phyloP scores from a whole-genome alignment of 2,888 invertebrate species.

The Melieria omissa region DNA sequence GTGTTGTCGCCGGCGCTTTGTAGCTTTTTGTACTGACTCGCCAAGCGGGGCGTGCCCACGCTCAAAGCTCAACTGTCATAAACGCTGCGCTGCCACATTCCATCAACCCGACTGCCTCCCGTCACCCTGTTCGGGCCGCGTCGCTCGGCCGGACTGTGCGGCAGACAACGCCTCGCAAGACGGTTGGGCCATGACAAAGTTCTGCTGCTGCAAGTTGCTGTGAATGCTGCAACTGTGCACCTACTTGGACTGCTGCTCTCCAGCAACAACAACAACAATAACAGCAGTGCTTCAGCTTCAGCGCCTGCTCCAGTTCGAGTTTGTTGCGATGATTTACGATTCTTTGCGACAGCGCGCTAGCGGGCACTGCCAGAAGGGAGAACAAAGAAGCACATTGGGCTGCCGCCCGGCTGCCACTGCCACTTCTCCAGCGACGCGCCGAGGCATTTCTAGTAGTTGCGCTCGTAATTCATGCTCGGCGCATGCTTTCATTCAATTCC shows the following conservation, averaged over 20 bases:
- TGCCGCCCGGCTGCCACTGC: neutral
- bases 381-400: slow-evolving; percentile 2
- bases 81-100: slow-evolving; percentile 13
- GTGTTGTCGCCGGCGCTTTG: slow-evolving; percentile 16
- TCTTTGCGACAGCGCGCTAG: neutral
- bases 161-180: no score
- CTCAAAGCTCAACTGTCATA: slow-evolving; percentile 29
- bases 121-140: neutral
- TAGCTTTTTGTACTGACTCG: neutral
- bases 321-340: slow-evolving; percentile 30
- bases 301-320: slow-evolving; percentile 20
- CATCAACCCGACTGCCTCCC: no score
- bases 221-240: slow-evolving; percentile 19
- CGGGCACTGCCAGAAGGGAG: slow-evolving; percentile 2
- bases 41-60: neutral
- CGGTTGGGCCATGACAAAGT: slow-evolving; percentile 23
- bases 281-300: neutral
- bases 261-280: neutral
- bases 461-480: slow-evolving; percentile 30
- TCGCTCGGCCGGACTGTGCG: slow-evolving; percentile 2
- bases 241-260: slow-evolving; percentile 13
- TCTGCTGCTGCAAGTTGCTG: neutral
- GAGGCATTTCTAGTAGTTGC: no score
- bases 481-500: slow-evolving; percentile 35
- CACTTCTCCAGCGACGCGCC: neutral